Evolutionary conservation across 2,113 vertebrate genomes (phyloP).

Genomic region (Solenodon paradoxus): DNA sequence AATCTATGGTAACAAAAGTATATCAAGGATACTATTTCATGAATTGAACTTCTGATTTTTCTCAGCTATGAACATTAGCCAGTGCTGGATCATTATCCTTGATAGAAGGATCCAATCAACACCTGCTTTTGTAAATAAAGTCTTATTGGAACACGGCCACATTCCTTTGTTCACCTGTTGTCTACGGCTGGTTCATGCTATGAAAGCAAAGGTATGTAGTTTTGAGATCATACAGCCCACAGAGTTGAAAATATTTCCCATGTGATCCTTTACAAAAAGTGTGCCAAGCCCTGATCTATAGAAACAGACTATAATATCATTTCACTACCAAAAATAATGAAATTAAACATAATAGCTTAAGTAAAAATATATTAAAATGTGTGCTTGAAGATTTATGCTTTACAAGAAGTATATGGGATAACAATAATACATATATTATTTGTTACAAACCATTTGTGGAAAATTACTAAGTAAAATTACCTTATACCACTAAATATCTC

Average conservation of each 20-base stretch:
- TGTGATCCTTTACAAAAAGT: background rate
- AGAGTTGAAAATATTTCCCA: constrained; percentile 34
- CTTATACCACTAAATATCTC: constrained; percentile 20
- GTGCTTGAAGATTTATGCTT: constrained; percentile 24
- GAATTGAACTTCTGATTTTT: background rate
- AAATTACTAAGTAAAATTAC: constrained; percentile 42
- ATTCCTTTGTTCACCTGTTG: background rate
- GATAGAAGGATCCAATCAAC: background rate
- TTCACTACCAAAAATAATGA: background rate
- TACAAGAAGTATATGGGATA: background rate
- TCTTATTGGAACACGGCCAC: background rate
- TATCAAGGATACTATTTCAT: background rate
- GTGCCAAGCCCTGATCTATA: background rate
- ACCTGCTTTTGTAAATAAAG: constrained; percentile 36
- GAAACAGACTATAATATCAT: background rate
- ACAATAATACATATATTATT: constrained; percentile 15
- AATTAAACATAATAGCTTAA: background rate
- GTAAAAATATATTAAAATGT: constrained; percentile 32
- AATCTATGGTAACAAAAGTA: background rate
- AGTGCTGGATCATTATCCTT: background rate
- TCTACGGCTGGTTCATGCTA: background rate
- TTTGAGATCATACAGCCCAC: background rate
- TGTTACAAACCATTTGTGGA: background rate
- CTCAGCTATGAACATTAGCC: background rate
- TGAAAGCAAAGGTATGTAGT: background rate